phyloP scores from a whole-genome alignment of 2,888 invertebrate species.

The Ochropacha duplaris region DNA sequence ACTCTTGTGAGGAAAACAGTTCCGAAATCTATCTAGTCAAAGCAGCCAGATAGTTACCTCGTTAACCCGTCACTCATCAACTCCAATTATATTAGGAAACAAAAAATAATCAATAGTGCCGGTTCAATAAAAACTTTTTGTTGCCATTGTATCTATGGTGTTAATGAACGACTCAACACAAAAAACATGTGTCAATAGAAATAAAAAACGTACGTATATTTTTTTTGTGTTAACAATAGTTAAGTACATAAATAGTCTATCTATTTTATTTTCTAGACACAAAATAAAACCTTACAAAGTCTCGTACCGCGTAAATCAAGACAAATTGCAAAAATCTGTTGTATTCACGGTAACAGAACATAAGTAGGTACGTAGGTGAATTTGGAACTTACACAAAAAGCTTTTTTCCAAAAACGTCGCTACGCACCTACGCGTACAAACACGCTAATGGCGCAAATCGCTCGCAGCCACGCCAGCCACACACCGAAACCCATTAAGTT shows the following conservation, averaged over 20 bases:
- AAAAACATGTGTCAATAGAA: background rate
- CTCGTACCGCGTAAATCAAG: background rate
- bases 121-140: background rate
- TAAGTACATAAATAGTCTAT: background rate
- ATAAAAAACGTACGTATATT: background rate
- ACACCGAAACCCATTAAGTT: conserved; percentile 72
- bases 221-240: too few species aligned
- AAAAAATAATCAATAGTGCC: background rate
- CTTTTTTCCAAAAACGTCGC: background rate
- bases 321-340: background rate
- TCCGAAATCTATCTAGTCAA: background rate
- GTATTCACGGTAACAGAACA: background rate
- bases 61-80: background rate
- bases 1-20: conserved; percentile 1
- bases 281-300: too few species aligned
- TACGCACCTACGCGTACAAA: conserved; percentile 43
- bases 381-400: conserved; percentile 7
- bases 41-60: background rate
- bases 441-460: conserved; percentile 71
- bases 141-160: background rate
- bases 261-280: too few species aligned
- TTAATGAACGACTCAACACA: background rate
- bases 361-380: background rate
- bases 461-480: conserved; percentile 59
- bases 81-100: background rate